Evolutionary conservation across 2,797 vertebrate genomes (phyloP), one percentile per base, ranked within the genome.

Genomic region (Pantherophis alleghaniensis): DNA sequence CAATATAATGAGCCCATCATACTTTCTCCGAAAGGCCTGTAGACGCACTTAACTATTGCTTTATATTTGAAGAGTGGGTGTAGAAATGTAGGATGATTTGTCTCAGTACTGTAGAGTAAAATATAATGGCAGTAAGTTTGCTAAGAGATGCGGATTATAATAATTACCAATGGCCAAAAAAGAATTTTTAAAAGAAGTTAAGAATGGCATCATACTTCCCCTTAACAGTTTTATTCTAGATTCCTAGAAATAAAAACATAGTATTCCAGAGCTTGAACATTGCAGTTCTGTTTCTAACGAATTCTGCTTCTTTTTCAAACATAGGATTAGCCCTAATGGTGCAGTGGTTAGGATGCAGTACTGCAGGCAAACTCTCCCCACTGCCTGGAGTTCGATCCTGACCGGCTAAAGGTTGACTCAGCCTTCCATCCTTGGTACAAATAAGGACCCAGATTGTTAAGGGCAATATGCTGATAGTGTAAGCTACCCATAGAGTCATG

Each of bases 1-100:
- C 86, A 53, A 90, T 87, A 91, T 59, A 55, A 86, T 87, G 87
- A 92, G 53, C 53, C 86, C 60, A 69, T 51, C 86, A 22, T 87
- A 89, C 10, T 26, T 86, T 60, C 53, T 57, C 69, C 37, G 28
- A 53, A 86, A 94, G 51, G 53, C 79, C 79, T 56, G 51, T 83
- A 83, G 20, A 47, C 24, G 74, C 37, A 83, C 37, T 12, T 83
- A 32, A 66, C 53, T 37, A 69, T 28, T 57, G 59, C 32, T 86
- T 93, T 91, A 66, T 89, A 37, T 57, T 90, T 87, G 86, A 59
- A 69, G 63, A 86, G 22, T 86, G 53, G 51, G 18, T 87, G 20
- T 59, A 57, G 16, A 32, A 91, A 63, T 28, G 13, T 74, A 32
- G 26, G 60, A 16, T 86, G 26, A 51, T 32, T 69, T n/a, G 6